Conservation (phyloP, 1,140 invertebrate genomes). For the Drosophila auraria region DNA sequence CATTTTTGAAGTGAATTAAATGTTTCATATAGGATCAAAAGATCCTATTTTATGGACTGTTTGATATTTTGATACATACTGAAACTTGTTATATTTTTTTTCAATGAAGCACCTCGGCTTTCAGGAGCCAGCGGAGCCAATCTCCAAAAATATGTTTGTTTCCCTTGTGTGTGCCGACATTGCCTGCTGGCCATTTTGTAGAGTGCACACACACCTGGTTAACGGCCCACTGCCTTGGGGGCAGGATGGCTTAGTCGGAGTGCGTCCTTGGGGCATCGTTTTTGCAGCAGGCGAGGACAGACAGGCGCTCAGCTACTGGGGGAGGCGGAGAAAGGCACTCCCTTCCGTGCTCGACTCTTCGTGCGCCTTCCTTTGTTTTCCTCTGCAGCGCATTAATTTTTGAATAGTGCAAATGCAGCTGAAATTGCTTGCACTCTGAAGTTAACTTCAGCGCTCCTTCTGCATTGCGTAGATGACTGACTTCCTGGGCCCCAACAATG, state of each 20-base stretch:
- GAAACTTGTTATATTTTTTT: not conserved
- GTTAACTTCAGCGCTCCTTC: constrained; percentile 15
- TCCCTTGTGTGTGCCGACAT: constrained; percentile 18
- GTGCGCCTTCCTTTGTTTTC: constrained; percentile 36
- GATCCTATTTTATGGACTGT: not conserved
- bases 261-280: constrained; percentile 63
- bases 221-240: not conserved
- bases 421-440: constrained; percentile 40
- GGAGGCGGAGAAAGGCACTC: not conserved
- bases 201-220: constrained; percentile 14
- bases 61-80: not conserved
- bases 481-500: constrained; percentile 1
- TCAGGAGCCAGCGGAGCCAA: too few relatives aligned
- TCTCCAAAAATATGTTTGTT: not conserved
- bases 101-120: not conserved
- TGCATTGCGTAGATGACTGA: constrained; percentile 28
- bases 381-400: constrained; percentile 67
- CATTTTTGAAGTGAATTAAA: not conserved
- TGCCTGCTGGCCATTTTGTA: not conserved
- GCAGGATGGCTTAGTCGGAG: constrained; percentile 14
- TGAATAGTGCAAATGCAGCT: constrained; percentile 66
- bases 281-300: constrained; percentile 37
- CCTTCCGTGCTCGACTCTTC: constrained; percentile 44
- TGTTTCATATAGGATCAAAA: not conserved
- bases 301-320: not conserved